Conservation (phyloP, 2,888 invertebrate species). For the Scotopteryx bipunctaria region DNA sequence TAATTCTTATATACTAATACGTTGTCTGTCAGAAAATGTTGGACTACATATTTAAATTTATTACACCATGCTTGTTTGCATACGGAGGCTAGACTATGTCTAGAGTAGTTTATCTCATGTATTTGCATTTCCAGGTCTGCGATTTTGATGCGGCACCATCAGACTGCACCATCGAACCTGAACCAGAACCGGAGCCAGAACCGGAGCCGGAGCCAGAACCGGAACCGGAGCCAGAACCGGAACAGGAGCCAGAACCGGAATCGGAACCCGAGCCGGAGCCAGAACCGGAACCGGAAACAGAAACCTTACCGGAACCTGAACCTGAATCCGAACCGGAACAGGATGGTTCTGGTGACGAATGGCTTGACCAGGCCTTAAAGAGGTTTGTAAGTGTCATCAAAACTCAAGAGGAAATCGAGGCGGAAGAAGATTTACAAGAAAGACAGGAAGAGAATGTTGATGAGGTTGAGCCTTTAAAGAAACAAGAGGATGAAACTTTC, state of each 20-base stretch:
- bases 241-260: conserved; percentile 62
- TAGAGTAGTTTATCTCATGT: too few species aligned
- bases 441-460: conserved; percentile 26
- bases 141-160: conserved; percentile 61
- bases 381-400: conserved; percentile 38
- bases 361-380: conserved; percentile 44
- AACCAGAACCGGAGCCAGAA: conserved; percentile 27
- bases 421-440: conserved; percentile 36
- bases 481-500: too few species aligned
- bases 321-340: conserved; percentile 63
- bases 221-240: conserved; percentile 57
- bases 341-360: conserved; percentile 48
- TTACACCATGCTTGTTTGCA: too few species aligned
- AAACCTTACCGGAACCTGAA: conserved; percentile 60
- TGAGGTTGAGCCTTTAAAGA: conserved; percentile 22
- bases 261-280: conserved; percentile 61
- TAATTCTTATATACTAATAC: too few species aligned
- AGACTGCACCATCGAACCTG: conserved; percentile 42
- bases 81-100: too few species aligned
- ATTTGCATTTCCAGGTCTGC: conserved; percentile 58
- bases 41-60: too few species aligned
- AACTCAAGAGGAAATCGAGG: conserved; percentile 44
- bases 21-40: too few species aligned
- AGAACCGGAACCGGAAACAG: conserved; percentile 57
- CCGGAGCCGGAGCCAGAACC: conserved; percentile 58